Base-by-base conservation (phyloP, 30 jellyfish, hydroid and myxozoan genomes). In the Hydractinia echinata region DNA sequence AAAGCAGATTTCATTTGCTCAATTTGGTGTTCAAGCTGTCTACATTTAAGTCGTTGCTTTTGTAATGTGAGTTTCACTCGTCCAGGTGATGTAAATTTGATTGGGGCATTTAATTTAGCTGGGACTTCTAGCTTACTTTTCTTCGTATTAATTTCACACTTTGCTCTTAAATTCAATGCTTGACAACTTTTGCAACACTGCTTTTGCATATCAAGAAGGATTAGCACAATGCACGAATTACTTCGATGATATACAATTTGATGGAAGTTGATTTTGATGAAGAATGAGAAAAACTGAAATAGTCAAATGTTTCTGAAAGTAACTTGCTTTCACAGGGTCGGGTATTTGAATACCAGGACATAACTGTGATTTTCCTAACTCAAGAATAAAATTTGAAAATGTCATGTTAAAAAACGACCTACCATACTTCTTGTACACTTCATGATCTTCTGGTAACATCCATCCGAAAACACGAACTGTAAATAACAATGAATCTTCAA, bases 381-480 rank as follows among this genome's bases (percentile, higher is more conserved):
- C 53, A 13, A 8, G 49, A 66, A 53, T 66, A 66, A 66, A 66
- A 1, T 50, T 66, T 66, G 76, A 66, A 50, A 66, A 66, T 8
- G 76, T 66, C 30, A 66, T 52, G 49, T 66, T 13, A 19, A 66
- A 66, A 66, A 66, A 66, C 48, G 76, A 66, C 4, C 48, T 50
- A 66, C 4, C 30, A 53, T 6, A 66, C 48, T 66, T 50, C 15
- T 66, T 66, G 49, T 66, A 66, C 30, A 66, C 53, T 19, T 66
- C 76, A 66, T 4, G 76, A 53, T 66, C 76, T 66, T 66, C 76
- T 66, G 4, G 4, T 66, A 66, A 66, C 30, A 66, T 66, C 76
- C 76, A 66, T 66, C 76, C 76, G 49, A 66, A 66, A 50, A 66
- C 76, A 66, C 76, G 15, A 19, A 66, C 14, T 19, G 14, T 66